Percentiles rank a stretch among this genome's conserved stretches.
Evolutionary conservation across 2,113 vertebrate genomes (phyloP).

Genomic region (Polypterus senegalus): DNA sequence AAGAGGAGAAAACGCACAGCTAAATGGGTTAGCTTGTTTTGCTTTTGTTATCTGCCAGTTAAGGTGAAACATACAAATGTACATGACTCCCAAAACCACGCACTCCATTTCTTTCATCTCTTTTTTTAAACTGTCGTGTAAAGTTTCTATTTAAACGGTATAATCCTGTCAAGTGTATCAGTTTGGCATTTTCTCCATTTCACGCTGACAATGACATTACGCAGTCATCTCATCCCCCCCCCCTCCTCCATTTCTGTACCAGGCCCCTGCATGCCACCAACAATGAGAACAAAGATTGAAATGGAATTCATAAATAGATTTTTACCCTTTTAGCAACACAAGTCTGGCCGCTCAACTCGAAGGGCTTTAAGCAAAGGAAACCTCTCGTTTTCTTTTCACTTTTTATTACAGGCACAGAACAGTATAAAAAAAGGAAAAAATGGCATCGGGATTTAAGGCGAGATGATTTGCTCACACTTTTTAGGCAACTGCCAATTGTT

Average conservation of each 20-base stretch:
- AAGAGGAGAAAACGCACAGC: no score
- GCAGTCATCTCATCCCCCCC: neutral
- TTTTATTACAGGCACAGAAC: no score
- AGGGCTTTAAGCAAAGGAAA: no score
- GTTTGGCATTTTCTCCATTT: slow-evolving; percentile 11
- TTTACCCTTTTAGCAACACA: neutral
- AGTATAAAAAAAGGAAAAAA: no score
- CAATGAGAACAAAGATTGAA: slow-evolving; percentile 4
- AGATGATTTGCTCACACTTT: no score
- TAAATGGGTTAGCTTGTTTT: neutral
- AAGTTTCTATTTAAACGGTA: slow-evolving; percentile 4
- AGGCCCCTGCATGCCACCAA: neutral
- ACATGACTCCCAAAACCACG: neutral
- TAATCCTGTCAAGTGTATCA: slow-evolving; percentile 9
- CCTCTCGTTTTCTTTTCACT: no score
- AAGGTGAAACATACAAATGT: slow-evolving; percentile 3
- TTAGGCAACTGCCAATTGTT: no score
- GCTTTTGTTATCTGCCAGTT: neutral
- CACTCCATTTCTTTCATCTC: slow-evolving; percentile 3
- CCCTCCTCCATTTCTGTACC: neutral
- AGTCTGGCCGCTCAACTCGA: neutral
- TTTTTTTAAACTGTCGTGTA: slow-evolving; percentile 5
- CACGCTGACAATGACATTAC: slow-evolving; percentile 10
- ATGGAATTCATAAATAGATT: slow-evolving; percentile 6
- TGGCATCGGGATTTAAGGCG: no score